Conservation (phyloP, 35 echinoderm and acorn worm genomes). For the Chiridota heheva region DNA sequence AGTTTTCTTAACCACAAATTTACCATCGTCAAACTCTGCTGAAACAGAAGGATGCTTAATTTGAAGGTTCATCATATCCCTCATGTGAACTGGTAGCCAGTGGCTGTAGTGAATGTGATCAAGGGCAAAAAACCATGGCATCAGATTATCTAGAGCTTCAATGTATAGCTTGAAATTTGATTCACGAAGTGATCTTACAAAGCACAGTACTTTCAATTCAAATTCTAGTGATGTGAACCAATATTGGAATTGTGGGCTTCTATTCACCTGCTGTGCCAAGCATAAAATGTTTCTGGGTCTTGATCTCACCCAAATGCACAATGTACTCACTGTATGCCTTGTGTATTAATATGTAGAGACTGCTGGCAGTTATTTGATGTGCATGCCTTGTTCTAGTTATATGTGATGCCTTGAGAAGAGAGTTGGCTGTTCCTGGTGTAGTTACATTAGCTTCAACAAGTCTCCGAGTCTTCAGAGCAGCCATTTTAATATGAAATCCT, state of each 20-base stretch:
- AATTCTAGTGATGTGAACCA: constrained; percentile 26
- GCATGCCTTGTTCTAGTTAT: too few species aligned
- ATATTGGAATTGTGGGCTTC: constrained; percentile 73
- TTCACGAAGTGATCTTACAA: constrained; percentile 53
- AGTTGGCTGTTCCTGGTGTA: too few species aligned
- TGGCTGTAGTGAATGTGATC: constrained; percentile 62
- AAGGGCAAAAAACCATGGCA: constrained; percentile 68
- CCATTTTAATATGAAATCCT: too few species aligned
- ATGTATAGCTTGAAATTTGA: constrained; percentile 35
- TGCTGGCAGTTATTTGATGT: too few species aligned
- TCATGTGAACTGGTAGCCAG: constrained; percentile 56
- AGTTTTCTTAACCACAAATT: too few species aligned
- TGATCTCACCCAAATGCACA: not conserved
- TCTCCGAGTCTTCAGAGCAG: not conserved
- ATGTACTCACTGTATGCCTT: too few species aligned
- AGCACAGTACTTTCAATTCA: constrained; percentile 30
- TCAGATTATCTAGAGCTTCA: constrained; percentile 27
- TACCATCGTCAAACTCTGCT: too few species aligned
- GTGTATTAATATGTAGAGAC: not conserved
- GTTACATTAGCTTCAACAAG: not conserved
- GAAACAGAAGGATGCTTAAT: too few species aligned
- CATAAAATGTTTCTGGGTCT: not conserved
- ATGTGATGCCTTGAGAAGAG: too few species aligned
- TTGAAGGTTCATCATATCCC: too few species aligned
- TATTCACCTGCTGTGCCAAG: not conserved